phyloP scores from a whole-genome alignment of 64 coral and sea anemone genomes.

The Stichodactyla helianthus region DNA sequence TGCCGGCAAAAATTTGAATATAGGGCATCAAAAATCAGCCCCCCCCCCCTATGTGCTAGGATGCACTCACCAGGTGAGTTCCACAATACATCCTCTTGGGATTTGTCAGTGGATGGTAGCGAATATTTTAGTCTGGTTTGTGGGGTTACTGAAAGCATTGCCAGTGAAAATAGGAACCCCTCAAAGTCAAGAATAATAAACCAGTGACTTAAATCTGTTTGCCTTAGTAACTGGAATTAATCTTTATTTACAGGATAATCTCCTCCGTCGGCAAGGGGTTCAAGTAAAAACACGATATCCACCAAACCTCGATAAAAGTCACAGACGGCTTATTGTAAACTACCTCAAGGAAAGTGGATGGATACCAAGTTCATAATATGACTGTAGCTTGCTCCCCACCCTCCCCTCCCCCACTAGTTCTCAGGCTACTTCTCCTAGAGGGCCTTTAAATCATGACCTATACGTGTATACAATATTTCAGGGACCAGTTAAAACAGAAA shows the following conservation, averaged over 20 bases:
- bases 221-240: background rate
- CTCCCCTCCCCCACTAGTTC: background rate
- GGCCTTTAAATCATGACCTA: too few species aligned
- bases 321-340: conserved; percentile 77
- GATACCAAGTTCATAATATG: conserved; percentile 73
- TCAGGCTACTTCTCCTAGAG: background rate
- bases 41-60: too few species aligned
- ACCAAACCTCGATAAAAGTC: conserved; percentile 90
- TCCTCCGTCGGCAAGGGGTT: conserved; percentile 76
- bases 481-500: too few species aligned
- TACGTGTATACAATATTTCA: too few species aligned
- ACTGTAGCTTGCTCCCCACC: background rate
- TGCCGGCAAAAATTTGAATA: too few species aligned
- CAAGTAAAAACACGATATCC: conserved; percentile 96
- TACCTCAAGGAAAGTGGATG: conserved; percentile 98
- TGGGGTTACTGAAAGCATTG: too few species aligned
- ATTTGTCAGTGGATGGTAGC: too few species aligned
- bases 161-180: too few species aligned
- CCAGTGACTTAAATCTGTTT: background rate
- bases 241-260: conserved; percentile 62
- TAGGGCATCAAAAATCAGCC: too few species aligned
- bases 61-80: too few species aligned
- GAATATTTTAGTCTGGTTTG: too few species aligned
- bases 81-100: too few species aligned
- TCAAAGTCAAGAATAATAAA: background rate